phyloP scores from a whole-genome alignment of 2,113 vertebrate species.

The Lagenorhynchus albirostris region DNA sequence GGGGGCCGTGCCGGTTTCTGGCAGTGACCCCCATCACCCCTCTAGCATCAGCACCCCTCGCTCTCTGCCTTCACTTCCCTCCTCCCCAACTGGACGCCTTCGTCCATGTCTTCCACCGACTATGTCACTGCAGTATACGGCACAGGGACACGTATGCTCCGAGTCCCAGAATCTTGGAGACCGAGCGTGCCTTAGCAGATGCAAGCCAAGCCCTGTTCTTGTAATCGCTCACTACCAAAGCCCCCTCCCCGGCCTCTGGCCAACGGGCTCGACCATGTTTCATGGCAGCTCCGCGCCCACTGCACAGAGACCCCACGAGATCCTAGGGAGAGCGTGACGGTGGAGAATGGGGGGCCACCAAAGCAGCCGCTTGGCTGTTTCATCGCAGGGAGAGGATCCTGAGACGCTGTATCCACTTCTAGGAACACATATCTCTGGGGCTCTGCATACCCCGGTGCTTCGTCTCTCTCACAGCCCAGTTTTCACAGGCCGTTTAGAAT shows the following conservation, averaged over 20 bases:
- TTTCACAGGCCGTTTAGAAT: background rate
- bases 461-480: background rate
- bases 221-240: background rate
- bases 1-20: fast-evolving
- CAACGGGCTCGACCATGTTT: background rate
- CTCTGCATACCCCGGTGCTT: background rate
- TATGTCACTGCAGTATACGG: fast-evolving
- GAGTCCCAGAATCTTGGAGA: background rate
- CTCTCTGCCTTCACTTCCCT: too few species aligned
- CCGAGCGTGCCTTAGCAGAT: background rate
- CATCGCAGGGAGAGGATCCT: background rate
- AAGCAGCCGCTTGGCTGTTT: background rate
- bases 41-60: background rate
- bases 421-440: background rate
- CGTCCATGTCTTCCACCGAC: background rate
- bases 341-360: too few species aligned
- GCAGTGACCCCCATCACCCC: background rate
- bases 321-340: background rate
- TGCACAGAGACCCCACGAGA: fast-evolving
- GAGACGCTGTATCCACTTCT: background rate
- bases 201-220: background rate
- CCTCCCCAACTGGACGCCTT: background rate
- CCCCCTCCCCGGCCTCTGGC: too few species aligned
- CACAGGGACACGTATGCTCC: background rate
- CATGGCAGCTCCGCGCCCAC: background rate